Evolutionary conservation across 1,140 invertebrate species (phyloP).

Genomic region (Apis florea): DNA sequence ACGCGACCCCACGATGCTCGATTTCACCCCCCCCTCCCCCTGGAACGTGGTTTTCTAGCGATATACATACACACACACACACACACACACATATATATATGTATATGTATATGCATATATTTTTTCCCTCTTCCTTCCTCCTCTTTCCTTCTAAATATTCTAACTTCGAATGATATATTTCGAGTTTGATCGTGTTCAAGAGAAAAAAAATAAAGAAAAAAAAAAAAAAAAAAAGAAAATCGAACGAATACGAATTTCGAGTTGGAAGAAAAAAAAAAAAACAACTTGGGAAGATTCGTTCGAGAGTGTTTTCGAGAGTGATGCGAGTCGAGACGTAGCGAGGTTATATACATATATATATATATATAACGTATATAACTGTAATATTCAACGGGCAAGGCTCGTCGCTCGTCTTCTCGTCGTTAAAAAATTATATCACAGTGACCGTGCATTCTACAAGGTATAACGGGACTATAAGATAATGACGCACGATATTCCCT

Average conservation of each 20-base stretch:
- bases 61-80: background rate
- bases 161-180: too few relatives aligned
- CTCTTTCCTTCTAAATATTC: too few relatives aligned
- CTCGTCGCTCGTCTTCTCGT: background rate
- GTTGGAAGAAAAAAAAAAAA: too few relatives aligned
- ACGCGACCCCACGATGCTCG: constrained; percentile 25
- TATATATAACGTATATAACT: too few relatives aligned
- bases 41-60: constrained; percentile 22
- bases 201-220: too few relatives aligned
- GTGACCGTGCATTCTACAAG: constrained; percentile 3
- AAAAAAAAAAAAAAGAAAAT: too few relatives aligned
- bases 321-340: constrained; percentile 9
- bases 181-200: too few relatives aligned
- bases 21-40: background rate
- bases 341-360: background rate
- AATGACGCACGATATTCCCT: background rate
- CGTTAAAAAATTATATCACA: constrained; percentile 46
- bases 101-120: too few relatives aligned
- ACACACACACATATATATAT: too few relatives aligned
- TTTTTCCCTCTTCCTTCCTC: background rate
- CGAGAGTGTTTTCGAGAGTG: too few relatives aligned
- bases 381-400: constrained; percentile 39
- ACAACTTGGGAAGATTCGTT: too few relatives aligned
- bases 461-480: constrained; percentile 29
- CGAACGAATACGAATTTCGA: too few relatives aligned